Conservation (phyloP, 2,797 vertebrate species). For the Chromis chromis region DNA sequence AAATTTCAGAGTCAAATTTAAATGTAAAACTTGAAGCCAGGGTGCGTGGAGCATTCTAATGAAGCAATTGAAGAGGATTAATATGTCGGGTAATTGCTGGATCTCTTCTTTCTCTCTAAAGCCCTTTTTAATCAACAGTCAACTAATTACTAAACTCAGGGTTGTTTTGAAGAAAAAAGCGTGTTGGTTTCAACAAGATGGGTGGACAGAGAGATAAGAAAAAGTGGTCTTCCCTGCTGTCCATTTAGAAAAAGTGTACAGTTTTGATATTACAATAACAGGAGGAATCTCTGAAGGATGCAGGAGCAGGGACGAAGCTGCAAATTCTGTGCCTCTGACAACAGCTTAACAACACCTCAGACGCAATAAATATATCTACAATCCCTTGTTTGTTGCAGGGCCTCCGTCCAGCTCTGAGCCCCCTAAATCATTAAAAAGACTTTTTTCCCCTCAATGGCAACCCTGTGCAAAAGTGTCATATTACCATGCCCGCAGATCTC, state of each 20-base stretch:
- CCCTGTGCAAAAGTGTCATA: slow-evolving; percentile 28
- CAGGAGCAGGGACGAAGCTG: slow-evolving; percentile 11
- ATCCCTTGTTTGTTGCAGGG: slow-evolving; percentile 42
- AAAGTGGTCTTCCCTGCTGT: slow-evolving; percentile 7
- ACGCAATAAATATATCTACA: slow-evolving; percentile 66
- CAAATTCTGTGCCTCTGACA: slow-evolving; percentile 40
- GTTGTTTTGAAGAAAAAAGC: slow-evolving; percentile 59
- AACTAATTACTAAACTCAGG: slow-evolving; percentile 78
- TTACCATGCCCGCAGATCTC: slow-evolving; percentile 31
- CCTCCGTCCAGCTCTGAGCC: slow-evolving; percentile 16
- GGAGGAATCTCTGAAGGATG: slow-evolving; percentile 21
- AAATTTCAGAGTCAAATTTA: slow-evolving; percentile 77
- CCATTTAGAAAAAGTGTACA: background rate
- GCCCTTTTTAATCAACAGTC: slow-evolving; percentile 79
- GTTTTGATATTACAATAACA: slow-evolving; percentile 42
- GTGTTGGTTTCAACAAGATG: slow-evolving; percentile 50
- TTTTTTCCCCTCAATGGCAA: slow-evolving; percentile 4
- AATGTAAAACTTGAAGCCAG: slow-evolving; percentile 79
- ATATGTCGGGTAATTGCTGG: slow-evolving; percentile 81
- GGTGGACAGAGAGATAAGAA: slow-evolving; percentile 54
- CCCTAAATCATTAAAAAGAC: slow-evolving; percentile 51
- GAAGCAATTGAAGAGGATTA: slow-evolving; percentile 81
- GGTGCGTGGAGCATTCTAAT: slow-evolving; percentile 79
- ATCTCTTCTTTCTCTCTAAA: slow-evolving; percentile 74
- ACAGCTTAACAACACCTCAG: slow-evolving; percentile 55